Evolutionary conservation across 2,113 vertebrate genomes (phyloP).

Genomic region (Passer montanus): DNA sequence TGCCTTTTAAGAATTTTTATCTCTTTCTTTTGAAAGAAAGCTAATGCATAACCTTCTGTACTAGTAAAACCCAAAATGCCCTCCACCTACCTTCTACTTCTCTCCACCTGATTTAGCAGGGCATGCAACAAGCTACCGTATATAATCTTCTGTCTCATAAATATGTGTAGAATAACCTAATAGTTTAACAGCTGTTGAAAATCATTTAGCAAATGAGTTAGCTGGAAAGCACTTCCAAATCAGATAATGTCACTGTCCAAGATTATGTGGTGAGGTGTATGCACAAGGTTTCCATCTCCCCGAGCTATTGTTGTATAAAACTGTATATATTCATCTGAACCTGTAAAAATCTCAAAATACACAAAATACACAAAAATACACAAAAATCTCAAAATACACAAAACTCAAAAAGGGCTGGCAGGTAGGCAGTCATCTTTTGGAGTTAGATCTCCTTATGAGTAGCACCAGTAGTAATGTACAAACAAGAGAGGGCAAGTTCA

Average conservation of each 20-base stretch:
- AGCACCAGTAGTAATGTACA: neutral
- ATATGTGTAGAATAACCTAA: slow-evolving; percentile 7
- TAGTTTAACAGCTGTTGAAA: slow-evolving; percentile 42
- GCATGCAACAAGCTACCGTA: neutral
- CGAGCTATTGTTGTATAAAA: neutral
- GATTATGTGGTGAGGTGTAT: neutral
- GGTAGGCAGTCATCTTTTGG: neutral
- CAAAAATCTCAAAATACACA: neutral
- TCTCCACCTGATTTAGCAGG: neutral
- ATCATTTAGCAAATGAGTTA: slow-evolving; percentile 51
- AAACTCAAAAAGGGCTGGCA: neutral
- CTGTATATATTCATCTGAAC: neutral
- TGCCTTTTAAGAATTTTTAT: neutral
- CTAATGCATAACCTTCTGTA: neutral
- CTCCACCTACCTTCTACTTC: neutral
- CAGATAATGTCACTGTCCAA: neutral
- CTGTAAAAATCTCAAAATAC: neutral
- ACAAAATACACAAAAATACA: too few relatives aligned
- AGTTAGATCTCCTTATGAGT: neutral
- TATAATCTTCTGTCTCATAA: neutral
- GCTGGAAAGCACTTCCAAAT: slow-evolving; percentile 3
- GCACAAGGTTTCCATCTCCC: neutral
- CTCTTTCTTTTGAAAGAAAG: neutral
- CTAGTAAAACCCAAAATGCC: neutral
- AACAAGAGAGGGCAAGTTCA: neutral